These are phyloP conservation scores for Phocoena phocoena DNA, from an alignment of 2,113 vertebrate species.

Conservation along the genomic window DNA sequence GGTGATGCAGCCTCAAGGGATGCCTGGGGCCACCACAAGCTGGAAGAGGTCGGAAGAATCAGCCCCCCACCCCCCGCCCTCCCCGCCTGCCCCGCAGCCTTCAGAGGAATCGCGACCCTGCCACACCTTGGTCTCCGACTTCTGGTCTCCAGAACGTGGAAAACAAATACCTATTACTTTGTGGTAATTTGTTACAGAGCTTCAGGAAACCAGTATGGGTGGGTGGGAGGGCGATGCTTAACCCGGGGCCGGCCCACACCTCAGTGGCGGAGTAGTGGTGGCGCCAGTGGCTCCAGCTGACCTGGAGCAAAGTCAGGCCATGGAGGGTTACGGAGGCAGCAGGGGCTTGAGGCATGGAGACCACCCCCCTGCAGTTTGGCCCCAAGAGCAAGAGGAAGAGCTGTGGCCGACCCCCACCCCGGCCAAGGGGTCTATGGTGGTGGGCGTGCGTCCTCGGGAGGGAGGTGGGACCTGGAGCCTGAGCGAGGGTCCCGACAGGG, in stretches of 20 bases:
- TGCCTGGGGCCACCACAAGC: neutral
- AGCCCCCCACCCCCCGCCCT: neutral
- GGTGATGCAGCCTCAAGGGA: neutral
- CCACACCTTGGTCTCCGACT: neutral
- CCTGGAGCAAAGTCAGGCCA: neutral
- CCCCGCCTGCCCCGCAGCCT: neutral
- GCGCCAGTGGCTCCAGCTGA: neutral
- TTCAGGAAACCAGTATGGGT: neutral
- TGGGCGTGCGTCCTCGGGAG: neutral
- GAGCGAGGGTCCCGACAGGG: neutral
- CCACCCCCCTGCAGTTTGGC: neutral
- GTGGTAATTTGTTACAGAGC: neutral
- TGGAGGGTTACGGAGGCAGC: accelerated
- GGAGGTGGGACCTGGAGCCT: neutral
- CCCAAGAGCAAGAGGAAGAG: too few species aligned
- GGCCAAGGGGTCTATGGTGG: accelerated
- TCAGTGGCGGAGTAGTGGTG: accelerated
- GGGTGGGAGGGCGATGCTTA: neutral
- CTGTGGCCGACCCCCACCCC: too few species aligned
- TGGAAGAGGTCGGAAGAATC: neutral
- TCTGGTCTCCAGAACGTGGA: neutral
- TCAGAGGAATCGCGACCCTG: neutral
- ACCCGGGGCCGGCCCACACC: neutral
- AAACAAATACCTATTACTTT: neutral
- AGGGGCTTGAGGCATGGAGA: neutral